Conservation (phyloP, 1,140 invertebrate species). For the Drosophila lini region DNA sequence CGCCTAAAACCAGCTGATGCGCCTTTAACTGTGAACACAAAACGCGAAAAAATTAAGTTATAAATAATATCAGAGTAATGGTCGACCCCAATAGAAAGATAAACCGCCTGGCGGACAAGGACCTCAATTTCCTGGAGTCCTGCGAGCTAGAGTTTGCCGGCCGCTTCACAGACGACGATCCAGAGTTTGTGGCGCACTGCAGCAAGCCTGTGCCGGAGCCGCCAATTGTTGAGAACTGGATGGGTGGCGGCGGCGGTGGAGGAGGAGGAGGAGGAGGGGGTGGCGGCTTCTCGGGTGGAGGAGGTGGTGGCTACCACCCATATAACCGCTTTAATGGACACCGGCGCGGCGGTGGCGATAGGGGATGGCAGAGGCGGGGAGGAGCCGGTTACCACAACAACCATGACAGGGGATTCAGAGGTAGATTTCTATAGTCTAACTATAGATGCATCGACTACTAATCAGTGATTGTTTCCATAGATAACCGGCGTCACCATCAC, state of each 20-base stretch:
- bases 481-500: slow-evolving; percentile 49
- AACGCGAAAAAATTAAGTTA: slow-evolving; percentile 2
- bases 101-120: slow-evolving; percentile 83
- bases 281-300: slow-evolving; percentile 11
- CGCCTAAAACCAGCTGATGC: not conserved
- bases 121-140: slow-evolving; percentile 85
- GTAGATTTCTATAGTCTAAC: slow-evolving; percentile 1
- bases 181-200: slow-evolving; percentile 85
- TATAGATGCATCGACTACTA: too few species aligned
- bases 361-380: slow-evolving; percentile 56
- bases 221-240: slow-evolving; percentile 86
- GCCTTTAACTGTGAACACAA: slow-evolving; percentile 1
- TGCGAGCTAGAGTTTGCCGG: slow-evolving; percentile 86
- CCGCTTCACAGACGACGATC: slow-evolving; percentile 86
- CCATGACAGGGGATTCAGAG: slow-evolving; percentile 43
- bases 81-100: slow-evolving; percentile 84
- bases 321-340: slow-evolving; percentile 64
- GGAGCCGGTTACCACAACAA: slow-evolving; percentile 52
- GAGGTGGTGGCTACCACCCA: slow-evolving; percentile 30
- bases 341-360: slow-evolving; percentile 55
- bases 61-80: slow-evolving; percentile 47
- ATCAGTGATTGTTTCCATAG: slow-evolving; percentile 10
- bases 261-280: slow-evolving; percentile 16
- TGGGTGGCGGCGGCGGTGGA: slow-evolving; percentile 49
- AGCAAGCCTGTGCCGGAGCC: slow-evolving; percentile 77